Evolutionary conservation across 1,140 invertebrate species (phyloP), one percentile per base, ranked within the genome.

Genomic region (Tetramorium simillimum): DNA sequence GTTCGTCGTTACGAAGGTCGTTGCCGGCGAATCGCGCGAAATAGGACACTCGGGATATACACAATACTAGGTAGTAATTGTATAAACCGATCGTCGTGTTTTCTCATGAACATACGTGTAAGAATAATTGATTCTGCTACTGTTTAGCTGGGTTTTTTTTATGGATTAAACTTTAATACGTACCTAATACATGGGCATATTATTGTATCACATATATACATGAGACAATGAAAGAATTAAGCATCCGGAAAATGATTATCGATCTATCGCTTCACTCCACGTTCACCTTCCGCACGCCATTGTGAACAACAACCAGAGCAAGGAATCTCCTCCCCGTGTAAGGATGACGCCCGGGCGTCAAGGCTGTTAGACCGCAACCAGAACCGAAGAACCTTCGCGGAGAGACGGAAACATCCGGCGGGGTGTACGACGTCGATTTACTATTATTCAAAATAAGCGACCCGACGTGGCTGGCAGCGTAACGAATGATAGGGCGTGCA

Each of bases 401-500:
- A 24, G 16, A 70, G 65, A 43, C 49, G 65, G 63, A 81, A 58
- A 81, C 40, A 43, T 40, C 76, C 76, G n/a, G 40, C 10, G 24
- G 18, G 16, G 40, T 46, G 7, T 65, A 6, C 58, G 28, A 28
- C 62, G 69, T 70, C 43, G 51, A 81, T 81, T 81, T 70, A 56
- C 51, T 58, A 81, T 81, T 70, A 81, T 81, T 81, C 51, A 70
- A 81, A 81, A 70, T 81, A 58, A 81, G 65, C 63, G 40, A 81
- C 14, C 63, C 33, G 33, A 14, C 60, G 76, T 65, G 28, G 76
- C 76, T 37, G 46, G 49, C 78, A 70, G 63, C 78, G 78, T 81
- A 81, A 81, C 78, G 78, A 81, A 81, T 81, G 65, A 81, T 70
- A 70, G 78, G 21, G 43, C 76, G 76, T 67, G 76, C 60, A 80